A percentile compares a stretch with the other conserved stretches of the same genome.
Conservation (phyloP, 2,113 vertebrate genomes). For the Diglossa brunneiventris region DNA sequence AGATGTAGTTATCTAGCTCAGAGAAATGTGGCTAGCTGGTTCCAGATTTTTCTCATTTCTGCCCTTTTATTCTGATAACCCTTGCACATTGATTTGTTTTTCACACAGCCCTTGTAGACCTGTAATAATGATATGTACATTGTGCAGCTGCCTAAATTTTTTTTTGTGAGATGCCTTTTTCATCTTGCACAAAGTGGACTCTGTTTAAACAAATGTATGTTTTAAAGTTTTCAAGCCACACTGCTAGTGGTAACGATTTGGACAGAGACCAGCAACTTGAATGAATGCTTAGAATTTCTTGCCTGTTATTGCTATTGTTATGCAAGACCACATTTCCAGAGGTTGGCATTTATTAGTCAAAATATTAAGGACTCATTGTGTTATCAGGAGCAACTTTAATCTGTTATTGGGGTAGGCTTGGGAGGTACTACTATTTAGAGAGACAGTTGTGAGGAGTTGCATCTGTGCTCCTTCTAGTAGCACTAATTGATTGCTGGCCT, state of each 20-base stretch:
- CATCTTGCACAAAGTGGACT: conserved; percentile 22
- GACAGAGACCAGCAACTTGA: neutral
- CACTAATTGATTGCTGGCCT: neutral
- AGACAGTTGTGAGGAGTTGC: neutral
- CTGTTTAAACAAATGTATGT: neutral
- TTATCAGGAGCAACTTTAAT: neutral
- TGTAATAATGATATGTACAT: conserved; percentile 8
- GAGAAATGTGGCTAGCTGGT: neutral
- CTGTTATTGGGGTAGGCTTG: neutral
- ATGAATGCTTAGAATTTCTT: conserved; percentile 20
- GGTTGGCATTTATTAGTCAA: neutral
- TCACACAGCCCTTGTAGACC: neutral
- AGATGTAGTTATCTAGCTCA: conserved; percentile 34
- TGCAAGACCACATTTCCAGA: neutral
- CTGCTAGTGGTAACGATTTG: neutral
- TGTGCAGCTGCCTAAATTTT: neutral
- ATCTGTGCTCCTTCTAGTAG: neutral
- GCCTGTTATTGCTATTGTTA: conserved; percentile 9
- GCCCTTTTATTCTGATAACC: neutral
- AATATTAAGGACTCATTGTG: neutral
- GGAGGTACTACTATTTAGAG: neutral
- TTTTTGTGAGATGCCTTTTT: neutral
- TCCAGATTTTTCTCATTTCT: conserved; percentile 9
- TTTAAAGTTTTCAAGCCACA: neutral
- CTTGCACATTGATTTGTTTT: neutral